Evolutionary conservation across 2,113 vertebrate genomes (phyloP).

Genomic region (Origma solitaria): DNA sequence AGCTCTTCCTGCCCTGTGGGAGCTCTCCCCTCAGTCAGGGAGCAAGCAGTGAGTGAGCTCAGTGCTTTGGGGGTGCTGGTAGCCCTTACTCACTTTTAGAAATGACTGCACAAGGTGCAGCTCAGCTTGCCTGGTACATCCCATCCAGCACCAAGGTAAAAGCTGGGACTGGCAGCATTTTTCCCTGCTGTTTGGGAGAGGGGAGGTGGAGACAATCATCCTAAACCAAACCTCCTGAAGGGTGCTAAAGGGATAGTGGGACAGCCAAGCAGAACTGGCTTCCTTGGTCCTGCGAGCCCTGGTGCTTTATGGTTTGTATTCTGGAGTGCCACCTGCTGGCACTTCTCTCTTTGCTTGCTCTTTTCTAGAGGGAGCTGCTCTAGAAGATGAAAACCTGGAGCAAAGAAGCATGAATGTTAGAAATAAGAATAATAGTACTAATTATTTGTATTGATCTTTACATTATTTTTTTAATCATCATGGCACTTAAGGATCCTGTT

Average conservation of each 20-base stretch:
- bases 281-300: not conserved
- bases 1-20: not conserved
- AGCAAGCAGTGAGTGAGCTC: not conserved
- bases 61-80: not conserved
- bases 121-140: not conserved
- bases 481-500: not conserved
- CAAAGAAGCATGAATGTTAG: not conserved
- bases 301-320: not conserved
- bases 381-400: not conserved
- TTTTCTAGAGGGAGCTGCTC: not conserved
- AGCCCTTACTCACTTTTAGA: not conserved
- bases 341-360: fast-evolving
- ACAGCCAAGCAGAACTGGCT: not conserved
- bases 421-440: not conserved
- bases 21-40: not conserved
- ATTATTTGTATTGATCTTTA: not conserved
- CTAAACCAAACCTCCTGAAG: not conserved
- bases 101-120: fast-evolving
- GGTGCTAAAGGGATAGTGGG: not conserved
- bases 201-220: not conserved
- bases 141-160: not conserved
- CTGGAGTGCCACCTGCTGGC: conserved; percentile 48
- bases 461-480: not conserved
- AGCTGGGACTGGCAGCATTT: not conserved
- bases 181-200: not conserved